Conservation (phyloP, 2,797 vertebrate species). For the Sternarchorhynchus goeldii region DNA sequence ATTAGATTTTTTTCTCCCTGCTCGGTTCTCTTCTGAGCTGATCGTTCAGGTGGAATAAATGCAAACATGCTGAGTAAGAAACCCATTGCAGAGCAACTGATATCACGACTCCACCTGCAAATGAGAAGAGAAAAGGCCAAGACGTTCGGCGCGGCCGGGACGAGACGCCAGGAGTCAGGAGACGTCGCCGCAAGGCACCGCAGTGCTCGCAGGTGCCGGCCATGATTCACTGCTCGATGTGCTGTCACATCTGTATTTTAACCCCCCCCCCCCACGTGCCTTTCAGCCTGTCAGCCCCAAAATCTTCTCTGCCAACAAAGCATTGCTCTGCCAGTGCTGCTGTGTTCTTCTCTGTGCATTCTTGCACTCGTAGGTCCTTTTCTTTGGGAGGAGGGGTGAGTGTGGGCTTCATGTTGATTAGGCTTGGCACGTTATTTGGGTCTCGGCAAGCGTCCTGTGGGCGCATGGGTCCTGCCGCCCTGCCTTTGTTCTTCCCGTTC, state of each 20-base stretch:
- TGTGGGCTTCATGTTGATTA: constrained; percentile 18
- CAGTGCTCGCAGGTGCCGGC: constrained; percentile 14
- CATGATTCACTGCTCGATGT: constrained; percentile 40
- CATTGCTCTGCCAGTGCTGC: background rate
- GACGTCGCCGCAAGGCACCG: constrained; percentile 13
- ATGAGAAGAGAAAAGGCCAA: constrained; percentile 38
- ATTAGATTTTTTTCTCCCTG: constrained; percentile 25
- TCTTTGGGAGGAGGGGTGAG: background rate
- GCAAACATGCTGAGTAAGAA: constrained; percentile 52
- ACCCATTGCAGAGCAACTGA: constrained; percentile 39
- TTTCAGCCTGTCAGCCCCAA: constrained; percentile 32
- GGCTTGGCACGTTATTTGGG: constrained; percentile 17
- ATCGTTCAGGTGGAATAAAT: constrained; percentile 43
- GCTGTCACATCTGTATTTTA: constrained; percentile 39
- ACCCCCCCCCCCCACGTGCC: background rate
- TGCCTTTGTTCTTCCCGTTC: constrained; percentile 37
- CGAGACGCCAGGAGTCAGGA: constrained; percentile 25
- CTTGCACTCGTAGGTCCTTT: constrained; percentile 20
- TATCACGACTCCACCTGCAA: constrained; percentile 30
- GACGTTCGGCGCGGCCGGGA: constrained; percentile 25
- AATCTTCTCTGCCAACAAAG: background rate
- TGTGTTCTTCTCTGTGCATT: constrained; percentile 30
- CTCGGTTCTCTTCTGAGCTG: constrained; percentile 36
- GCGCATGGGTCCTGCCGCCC: constrained; percentile 39
- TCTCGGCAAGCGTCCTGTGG: constrained; percentile 46